Percentiles rank a stretch among this genome's conserved stretches.
Conservation (phyloP, 2,797 vertebrate genomes). For the Hyperoplus immaculatus region DNA sequence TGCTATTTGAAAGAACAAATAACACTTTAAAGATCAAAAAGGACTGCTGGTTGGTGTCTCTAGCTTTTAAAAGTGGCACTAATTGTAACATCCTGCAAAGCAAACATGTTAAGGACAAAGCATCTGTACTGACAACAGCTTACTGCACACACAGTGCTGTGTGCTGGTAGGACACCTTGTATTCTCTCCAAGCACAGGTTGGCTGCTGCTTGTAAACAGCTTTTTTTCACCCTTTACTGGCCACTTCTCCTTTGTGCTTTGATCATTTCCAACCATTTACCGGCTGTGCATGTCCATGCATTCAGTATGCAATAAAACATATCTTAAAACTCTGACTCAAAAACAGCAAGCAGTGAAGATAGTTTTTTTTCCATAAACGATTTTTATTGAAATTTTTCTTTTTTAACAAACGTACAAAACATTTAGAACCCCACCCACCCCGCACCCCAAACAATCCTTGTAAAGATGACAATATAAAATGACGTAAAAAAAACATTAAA, state of each 20-base stretch:
- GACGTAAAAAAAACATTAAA: too few relatives aligned
- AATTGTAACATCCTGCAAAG: conserved; percentile 13
- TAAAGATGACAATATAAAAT: too few relatives aligned
- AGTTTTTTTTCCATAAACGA: neutral
- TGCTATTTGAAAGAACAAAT: conserved; percentile 26
- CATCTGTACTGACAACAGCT: conserved; percentile 23
- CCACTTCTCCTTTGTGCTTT: conserved; percentile 10
- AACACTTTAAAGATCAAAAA: neutral
- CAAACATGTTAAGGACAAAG: conserved; percentile 28
- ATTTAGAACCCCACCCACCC: too few relatives aligned
- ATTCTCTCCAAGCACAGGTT: conserved; percentile 41
- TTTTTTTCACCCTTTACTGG: conserved; percentile 8
- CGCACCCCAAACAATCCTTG: too few relatives aligned
- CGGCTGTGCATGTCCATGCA: conserved; percentile 2
- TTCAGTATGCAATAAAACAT: conserved; percentile 12
- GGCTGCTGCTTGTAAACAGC: conserved; percentile 39
- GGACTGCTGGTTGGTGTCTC: neutral
- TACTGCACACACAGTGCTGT: conserved; percentile 22
- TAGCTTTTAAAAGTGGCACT: conserved; percentile 15
- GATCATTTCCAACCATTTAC: conserved; percentile 39
- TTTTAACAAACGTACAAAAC: too few relatives aligned
- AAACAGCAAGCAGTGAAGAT: neutral
- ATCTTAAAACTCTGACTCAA: conserved; percentile 12
- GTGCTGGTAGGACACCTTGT: conserved; percentile 32
- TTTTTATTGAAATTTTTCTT: too few relatives aligned